phyloP scores from a whole-genome alignment of 2,888 invertebrate genomes.

The Pheosia tremula region DNA sequence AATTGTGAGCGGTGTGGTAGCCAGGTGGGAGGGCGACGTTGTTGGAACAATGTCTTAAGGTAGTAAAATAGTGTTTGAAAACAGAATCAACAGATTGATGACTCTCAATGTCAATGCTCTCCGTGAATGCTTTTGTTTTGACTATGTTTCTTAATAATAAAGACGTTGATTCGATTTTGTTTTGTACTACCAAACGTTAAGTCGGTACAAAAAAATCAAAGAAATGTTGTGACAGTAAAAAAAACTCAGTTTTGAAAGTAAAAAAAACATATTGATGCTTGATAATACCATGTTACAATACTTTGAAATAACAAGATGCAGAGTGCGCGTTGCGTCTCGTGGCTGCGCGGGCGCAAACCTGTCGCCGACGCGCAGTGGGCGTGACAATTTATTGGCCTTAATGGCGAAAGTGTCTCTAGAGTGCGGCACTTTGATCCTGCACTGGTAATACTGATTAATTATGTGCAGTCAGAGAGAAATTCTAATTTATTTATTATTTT shows the following conservation, averaged over 20 bases:
- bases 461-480: slow-evolving; percentile 54
- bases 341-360: slow-evolving; percentile 37
- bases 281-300: slow-evolving; percentile 36
- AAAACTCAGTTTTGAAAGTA: no score
- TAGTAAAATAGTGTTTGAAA: neutral
- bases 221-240: no score
- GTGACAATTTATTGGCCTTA: slow-evolving; percentile 58
- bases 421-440: slow-evolving; percentile 61
- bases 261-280: no score
- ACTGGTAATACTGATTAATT: slow-evolving; percentile 61
- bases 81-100: neutral
- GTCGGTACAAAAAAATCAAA: no score
- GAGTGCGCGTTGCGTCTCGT: slow-evolving; percentile 3
- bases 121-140: no score
- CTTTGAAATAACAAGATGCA: slow-evolving; percentile 25
- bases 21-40: neutral
- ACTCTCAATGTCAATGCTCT: no score
- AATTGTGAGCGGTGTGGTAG: slow-evolving; percentile 24
- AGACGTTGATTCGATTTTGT: no score
- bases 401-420: slow-evolving; percentile 62
- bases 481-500: slow-evolving; percentile 49
- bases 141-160: no score
- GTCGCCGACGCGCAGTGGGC: slow-evolving; percentile 47
- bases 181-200: no score
- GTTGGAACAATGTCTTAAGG: neutral